Evolutionary conservation across 2,113 vertebrate genomes (phyloP), one percentile per base, ranked within the genome.

Genomic region (Hemicordylus capensis): DNA sequence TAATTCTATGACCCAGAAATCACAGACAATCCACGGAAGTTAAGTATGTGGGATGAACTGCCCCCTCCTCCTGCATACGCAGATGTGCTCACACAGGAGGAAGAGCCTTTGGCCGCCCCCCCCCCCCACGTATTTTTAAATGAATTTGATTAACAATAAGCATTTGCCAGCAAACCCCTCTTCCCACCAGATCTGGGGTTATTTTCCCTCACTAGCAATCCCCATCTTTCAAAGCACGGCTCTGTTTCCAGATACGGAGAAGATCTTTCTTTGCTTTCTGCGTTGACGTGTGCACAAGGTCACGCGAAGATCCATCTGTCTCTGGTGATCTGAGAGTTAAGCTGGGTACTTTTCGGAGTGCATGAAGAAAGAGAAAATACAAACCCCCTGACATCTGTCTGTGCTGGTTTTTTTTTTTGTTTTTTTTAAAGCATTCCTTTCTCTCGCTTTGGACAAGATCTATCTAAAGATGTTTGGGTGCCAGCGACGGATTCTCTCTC

Each of bases 1-100:
- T 95, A 94, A 95, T 93, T 95, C 94, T 94, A 85, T 94, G 94
- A 94, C 93, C 93, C 85, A 95, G 93, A 95, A 94, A 94, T 84
- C 85, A 70, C 83, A 94, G 87, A 93, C 89, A 94, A 94, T 91
- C 92, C 93, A 93, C 90, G 44, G 66, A 48, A 92, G 92, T 51
- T 8, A 93, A 94, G n/a, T n/a, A 93, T 90, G 93, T 88, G 81
- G 93, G 93, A 92, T 89, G 89, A 90, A 90, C 4, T 1, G n/a
- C 15, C 26, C 22, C 24, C 34, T n/a, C 51, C 12, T n/a, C 24
- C 70, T 22, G 87, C 51, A 56, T 64, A 56, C 1, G 22, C 79
- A 89, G 87, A 87, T 89, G 88, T 80, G 87, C 7, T 15, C 34
- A 4, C 6, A 1, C 73, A 87, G 80, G 80, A 85, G 85, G 77